These are phyloP conservation scores for Colletes latitarsis DNA, from an alignment of 1,140 invertebrate species.

Conservation along the genomic window DNA sequence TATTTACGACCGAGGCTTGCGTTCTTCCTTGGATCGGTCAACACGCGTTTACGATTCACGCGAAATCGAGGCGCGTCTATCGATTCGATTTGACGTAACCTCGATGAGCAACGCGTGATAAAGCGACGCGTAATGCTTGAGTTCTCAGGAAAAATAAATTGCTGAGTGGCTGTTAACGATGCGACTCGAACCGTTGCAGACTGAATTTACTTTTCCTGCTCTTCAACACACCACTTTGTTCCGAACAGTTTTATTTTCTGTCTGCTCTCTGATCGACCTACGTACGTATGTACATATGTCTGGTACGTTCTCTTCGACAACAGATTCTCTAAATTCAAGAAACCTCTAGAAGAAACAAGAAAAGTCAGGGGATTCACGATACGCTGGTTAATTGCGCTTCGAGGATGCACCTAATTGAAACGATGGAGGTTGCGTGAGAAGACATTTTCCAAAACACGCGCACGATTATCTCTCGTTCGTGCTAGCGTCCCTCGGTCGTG, in stretches of 20 bases:
- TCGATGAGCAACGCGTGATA: constrained; percentile 14
- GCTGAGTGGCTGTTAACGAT: not conserved
- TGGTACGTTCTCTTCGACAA: no score
- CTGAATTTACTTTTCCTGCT: not conserved
- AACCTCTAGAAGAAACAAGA: no score
- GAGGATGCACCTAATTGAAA: constrained; percentile 25
- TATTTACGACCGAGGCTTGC: not conserved
- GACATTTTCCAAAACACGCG: constrained; percentile 29
- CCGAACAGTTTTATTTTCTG: no score
- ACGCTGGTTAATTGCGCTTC: constrained; percentile 23
- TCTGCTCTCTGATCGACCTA: no score
- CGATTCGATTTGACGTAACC: constrained; percentile 7
- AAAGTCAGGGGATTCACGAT: not conserved
- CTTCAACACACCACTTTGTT: no score
- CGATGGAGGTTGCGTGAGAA: constrained; percentile 2
- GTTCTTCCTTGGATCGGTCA: not conserved
- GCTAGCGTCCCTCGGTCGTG: not conserved
- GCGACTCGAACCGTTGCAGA: not conserved
- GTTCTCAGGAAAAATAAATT: not conserved
- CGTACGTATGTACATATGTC: no score
- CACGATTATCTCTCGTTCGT: constrained; percentile 13
- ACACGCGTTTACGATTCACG: not conserved
- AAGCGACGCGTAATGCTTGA: not conserved
- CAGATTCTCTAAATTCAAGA: not conserved
- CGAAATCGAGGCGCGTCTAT: not conserved